These are phyloP conservation scores for Oreochromis grahami DNA, from an alignment of 2,797 vertebrate species.

Conservation along the genomic window DNA sequence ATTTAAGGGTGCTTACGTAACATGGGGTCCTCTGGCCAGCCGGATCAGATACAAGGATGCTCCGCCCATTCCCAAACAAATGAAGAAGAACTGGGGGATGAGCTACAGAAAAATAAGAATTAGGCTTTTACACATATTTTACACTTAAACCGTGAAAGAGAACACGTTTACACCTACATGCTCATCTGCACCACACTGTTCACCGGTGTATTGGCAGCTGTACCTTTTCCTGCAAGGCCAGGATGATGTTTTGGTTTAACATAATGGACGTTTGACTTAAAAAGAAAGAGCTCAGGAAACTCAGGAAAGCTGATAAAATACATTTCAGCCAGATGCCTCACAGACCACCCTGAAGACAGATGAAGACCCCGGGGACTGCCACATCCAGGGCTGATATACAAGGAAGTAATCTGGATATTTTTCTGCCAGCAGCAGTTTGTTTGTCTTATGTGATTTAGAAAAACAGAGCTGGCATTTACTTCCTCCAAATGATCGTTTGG, in stretches of 20 bases:
- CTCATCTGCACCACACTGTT: not conserved
- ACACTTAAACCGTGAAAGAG: not conserved
- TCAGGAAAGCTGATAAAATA: not conserved
- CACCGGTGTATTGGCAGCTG: not conserved
- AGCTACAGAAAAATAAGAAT: constrained; percentile 70
- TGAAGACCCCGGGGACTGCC: not conserved
- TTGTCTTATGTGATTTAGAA: not conserved
- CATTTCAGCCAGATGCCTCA: not conserved
- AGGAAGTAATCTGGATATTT: not conserved
- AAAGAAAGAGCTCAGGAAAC: not conserved
- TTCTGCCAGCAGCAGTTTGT: not conserved
- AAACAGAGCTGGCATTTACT: not conserved
- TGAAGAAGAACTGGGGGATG: constrained; percentile 90
- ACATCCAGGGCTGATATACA: not conserved
- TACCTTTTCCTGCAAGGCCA: too few relatives aligned
- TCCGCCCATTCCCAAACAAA: constrained; percentile 86
- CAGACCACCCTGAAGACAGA: not conserved
- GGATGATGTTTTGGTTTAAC: not conserved
- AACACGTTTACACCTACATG: not conserved
- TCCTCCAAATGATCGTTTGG: not conserved
- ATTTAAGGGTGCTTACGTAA: constrained; percentile 76
- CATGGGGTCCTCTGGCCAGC: constrained; percentile 84
- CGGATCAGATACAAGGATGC: constrained; percentile 83
- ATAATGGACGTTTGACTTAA: not conserved
- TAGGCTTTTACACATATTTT: not conserved